Evolutionary conservation across 92 coral and sea anemone genomes (phyloP).

Genomic region (Bergia sp.): DNA sequence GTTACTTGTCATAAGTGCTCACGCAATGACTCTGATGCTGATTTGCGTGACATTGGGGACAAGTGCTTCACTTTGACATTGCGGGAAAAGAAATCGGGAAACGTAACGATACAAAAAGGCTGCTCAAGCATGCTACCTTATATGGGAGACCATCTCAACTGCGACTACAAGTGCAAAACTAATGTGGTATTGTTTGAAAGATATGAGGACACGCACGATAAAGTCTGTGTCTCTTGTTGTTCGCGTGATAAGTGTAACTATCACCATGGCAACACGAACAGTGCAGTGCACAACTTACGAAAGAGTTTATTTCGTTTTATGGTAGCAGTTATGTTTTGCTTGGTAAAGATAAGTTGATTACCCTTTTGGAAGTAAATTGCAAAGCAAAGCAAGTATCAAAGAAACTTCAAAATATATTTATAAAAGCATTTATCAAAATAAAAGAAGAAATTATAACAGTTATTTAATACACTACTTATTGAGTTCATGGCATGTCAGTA

Average conservation of each 20-base stretch:
- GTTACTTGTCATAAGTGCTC: slow-evolving; percentile 32
- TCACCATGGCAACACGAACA: background rate
- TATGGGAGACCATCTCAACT: slow-evolving; percentile 43
- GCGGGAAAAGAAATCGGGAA: slow-evolving; percentile 39
- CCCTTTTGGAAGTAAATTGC: too few relatives aligned
- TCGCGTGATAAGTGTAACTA: slow-evolving; percentile 50
- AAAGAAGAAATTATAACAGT: too few relatives aligned
- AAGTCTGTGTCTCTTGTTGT: slow-evolving; percentile 63
- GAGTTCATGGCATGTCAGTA: too few relatives aligned
- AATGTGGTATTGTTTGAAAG: slow-evolving; percentile 33
- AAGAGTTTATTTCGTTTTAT: background rate
- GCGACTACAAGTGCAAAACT: slow-evolving; percentile 53
- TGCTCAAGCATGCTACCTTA: slow-evolving; percentile 47
- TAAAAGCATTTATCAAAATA: too few relatives aligned
- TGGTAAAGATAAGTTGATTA: background rate
- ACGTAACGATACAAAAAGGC: slow-evolving; percentile 41
- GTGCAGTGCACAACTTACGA: background rate
- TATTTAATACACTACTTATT: too few relatives aligned
- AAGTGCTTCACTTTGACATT: slow-evolving; percentile 54
- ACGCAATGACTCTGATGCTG: background rate
- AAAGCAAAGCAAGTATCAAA: too few relatives aligned
- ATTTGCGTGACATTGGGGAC: slow-evolving; percentile 23
- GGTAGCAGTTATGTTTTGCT: background rate
- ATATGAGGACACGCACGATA: slow-evolving; percentile 13
- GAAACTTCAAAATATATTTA: too few relatives aligned